Evolutionary conservation across 2,888 invertebrate species (phyloP).

Genomic region (Xanthorhoe spadicearia): DNA sequence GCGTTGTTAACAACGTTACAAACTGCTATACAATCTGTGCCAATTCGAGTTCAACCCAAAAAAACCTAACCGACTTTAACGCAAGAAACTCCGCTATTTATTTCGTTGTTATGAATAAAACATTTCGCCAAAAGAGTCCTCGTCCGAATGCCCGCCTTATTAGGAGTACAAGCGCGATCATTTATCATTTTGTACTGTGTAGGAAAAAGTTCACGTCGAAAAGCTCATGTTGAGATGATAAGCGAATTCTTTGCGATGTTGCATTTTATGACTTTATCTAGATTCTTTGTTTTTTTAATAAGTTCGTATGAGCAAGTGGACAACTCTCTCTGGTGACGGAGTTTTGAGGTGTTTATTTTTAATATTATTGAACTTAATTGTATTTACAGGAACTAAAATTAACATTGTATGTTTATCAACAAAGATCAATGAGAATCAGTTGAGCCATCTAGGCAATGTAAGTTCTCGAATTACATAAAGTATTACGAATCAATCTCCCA

Average conservation of each 20-base stretch:
- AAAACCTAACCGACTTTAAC: slow-evolving; percentile 38
- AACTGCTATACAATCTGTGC: not conserved
- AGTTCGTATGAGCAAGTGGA: no score
- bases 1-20: slow-evolving; percentile 1
- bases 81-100: slow-evolving; percentile 55
- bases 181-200: slow-evolving; percentile 54
- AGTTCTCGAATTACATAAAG: slow-evolving; percentile 4
- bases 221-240: slow-evolving; percentile 15
- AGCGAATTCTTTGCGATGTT: slow-evolving; percentile 4
- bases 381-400: no score
- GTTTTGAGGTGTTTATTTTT: no score
- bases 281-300: slow-evolving; percentile 1
- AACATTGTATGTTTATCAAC: no score
- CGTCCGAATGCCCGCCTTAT: slow-evolving; percentile 58
- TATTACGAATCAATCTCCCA: not conserved
- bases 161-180: slow-evolving; percentile 56
- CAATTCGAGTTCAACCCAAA: slow-evolving; percentile 23
- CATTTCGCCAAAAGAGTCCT: slow-evolving; percentile 71
- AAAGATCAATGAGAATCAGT: no score
- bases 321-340: no score
- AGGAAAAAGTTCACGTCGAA: slow-evolving; percentile 24
- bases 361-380: no score
- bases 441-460: no score
- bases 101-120: slow-evolving; percentile 73
- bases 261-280: slow-evolving; percentile 21